These are phyloP conservation scores for Epizoanthus scotinus DNA, from an alignment of 92 coral and sea anemone species.

Conservation along the genomic window DNA sequence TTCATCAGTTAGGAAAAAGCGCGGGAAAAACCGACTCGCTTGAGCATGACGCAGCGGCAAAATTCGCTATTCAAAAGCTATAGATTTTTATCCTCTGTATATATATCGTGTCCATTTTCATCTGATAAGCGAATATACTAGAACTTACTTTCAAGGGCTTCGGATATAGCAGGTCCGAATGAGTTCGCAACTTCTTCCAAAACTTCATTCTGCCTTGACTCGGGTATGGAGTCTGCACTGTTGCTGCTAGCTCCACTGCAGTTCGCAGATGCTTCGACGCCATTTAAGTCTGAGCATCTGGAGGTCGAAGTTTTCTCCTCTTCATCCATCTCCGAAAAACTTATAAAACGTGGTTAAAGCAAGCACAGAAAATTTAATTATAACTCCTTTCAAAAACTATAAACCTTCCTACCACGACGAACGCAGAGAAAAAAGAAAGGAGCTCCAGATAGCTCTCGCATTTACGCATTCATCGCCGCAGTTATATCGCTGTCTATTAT, in stretches of 20 bases:
- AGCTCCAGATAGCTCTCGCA: background rate
- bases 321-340: background rate
- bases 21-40: background rate
- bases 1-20: background rate
- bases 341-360: background rate
- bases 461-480: conserved; percentile 13
- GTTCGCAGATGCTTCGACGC: background rate
- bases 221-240: background rate
- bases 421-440: background rate
- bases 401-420: no score
- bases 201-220: background rate
- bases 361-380: no score
- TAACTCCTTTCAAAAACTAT: no score
- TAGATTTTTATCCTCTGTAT: no score
- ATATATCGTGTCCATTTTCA: conserved; percentile 23
- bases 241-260: conserved; percentile 1
- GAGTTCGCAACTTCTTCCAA: conserved; percentile 24
- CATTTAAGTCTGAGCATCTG: background rate
- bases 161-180: conserved; percentile 45
- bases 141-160: conserved; percentile 49
- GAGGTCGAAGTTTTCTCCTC: background rate
- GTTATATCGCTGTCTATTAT: no score
- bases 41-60: background rate
- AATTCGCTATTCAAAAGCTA: no score
- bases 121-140: background rate